Conservation (phyloP, 2,797 vertebrate species). For the Liasis olivaceus region DNA sequence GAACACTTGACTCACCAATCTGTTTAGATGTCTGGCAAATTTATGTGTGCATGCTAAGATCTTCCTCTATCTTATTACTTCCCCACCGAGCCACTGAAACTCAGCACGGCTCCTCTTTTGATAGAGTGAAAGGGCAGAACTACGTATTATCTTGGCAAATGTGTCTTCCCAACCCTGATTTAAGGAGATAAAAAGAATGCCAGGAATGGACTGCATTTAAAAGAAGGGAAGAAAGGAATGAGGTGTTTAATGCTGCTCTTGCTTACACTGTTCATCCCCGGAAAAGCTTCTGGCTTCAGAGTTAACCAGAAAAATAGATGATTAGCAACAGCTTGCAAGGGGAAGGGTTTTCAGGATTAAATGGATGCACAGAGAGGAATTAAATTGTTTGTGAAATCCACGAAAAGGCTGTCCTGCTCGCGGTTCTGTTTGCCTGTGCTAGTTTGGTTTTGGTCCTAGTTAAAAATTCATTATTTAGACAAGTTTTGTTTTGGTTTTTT, state of each 20-base stretch:
- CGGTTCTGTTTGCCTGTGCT: not conserved
- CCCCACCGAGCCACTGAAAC: conserved; percentile 21
- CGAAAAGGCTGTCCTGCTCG: not conserved
- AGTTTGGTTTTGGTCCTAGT: not conserved
- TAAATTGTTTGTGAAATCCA: too few relatives aligned
- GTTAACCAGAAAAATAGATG: not conserved
- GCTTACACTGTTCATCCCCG: not conserved
- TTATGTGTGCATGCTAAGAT: conserved; percentile 64
- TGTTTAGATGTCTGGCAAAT: conserved; percentile 67
- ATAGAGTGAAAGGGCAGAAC: conserved; percentile 7
- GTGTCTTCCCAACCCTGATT: not conserved
- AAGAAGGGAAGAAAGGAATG: not conserved
- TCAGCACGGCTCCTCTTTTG: not conserved
- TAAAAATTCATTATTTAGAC: not conserved
- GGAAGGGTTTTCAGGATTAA: not conserved
- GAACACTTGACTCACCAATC: conserved; percentile 65
- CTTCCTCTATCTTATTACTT: conserved; percentile 53
- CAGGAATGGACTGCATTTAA: not conserved
- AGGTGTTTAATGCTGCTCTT: not conserved
- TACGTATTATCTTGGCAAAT: conserved; percentile 6
- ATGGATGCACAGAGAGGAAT: not conserved
- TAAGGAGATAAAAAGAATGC: not conserved
- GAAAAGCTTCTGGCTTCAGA: not conserved
- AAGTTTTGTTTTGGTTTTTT: not conserved
- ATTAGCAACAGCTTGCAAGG: not conserved